Base-by-base conservation (phyloP, 2,888 invertebrate genomes). In the Bellardia bayeri region DNA sequence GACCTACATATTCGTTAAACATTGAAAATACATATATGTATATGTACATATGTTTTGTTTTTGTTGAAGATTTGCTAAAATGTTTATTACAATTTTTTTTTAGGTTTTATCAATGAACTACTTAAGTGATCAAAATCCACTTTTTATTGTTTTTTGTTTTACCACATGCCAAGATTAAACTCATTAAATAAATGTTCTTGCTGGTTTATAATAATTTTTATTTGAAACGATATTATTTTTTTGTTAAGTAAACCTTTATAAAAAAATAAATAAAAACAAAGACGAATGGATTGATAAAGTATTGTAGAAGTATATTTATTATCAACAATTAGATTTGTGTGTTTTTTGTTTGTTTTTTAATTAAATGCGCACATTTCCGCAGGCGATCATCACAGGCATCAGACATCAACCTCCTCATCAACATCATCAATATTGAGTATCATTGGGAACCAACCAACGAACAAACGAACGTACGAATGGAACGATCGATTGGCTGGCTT, bases 361-460 rank as follows among this genome's bases (percentile, higher is more conserved):
- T 89, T 90, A 90, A 90, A 90, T 89, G 89, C 89, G 89, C 89
- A 89, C 89, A 51, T 90, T 90, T 89, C 89, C 61, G 69, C 82
- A 86, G 83, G 87, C 88, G 87, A 90, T 88, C 85, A 82, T 87
- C 87, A 87, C 66, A 51, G 37, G n/a, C 56, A 82, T 51, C 66
- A 51, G 37, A 13, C 56, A 82, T 51, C 37, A 64, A 49, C 14
- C 33, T 49, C 2, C 58, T 63, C 30, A 61, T 63, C 30, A 69
- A 63, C 14, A 42, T 51, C 33, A 63, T 23, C 40, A 49, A 37
- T 40, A 37, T 30, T 64, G 37, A 45, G 3, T 54, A 63, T 30
- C 58, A 5, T 11, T 14, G 13, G 6, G 30, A 2, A 63, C 4
- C 40, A n/a, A n/a, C 23, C 23, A 16, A 56, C 23, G 23, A 23